Evolutionary conservation across 2,113 vertebrate genomes (phyloP).

Genomic region (Colossoma macropomum): DNA sequence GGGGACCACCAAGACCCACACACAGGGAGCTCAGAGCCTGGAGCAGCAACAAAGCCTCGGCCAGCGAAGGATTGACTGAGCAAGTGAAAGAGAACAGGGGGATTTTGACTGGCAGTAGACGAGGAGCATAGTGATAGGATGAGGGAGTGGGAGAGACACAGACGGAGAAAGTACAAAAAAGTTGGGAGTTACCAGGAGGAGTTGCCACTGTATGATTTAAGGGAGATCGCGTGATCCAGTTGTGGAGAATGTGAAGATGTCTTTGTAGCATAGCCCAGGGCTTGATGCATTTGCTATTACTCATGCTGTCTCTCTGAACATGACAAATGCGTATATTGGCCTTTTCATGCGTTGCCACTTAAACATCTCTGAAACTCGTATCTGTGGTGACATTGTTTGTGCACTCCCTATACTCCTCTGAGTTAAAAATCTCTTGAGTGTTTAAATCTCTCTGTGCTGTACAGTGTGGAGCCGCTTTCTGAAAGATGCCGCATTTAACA

Average conservation of each 20-base stretch:
- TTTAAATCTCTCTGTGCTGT: constrained; percentile 41
- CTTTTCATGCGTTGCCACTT: constrained; percentile 18
- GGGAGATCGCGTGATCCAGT: constrained; percentile 40
- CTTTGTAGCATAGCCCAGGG: constrained; percentile 37
- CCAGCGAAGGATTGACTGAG: constrained; percentile 56
- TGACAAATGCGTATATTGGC: constrained; percentile 22
- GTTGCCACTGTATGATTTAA: constrained; percentile 32
- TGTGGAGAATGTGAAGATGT: constrained; percentile 51
- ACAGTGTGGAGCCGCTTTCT: constrained; percentile 3
- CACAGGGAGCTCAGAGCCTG: constrained; percentile 72
- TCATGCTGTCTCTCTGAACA: constrained; percentile 11
- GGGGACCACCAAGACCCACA: constrained; percentile 92
- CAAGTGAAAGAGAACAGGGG: constrained; percentile 53
- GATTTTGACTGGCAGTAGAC: constrained; percentile 68
- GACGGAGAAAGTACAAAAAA: constrained; percentile 8
- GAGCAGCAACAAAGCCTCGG: constrained; percentile 70
- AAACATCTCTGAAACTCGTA: constrained; percentile 4
- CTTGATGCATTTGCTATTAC: constrained; percentile 58
- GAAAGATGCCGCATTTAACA: constrained; percentile 39
- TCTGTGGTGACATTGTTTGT: constrained; percentile 47
- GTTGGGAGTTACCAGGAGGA: constrained; percentile 22
- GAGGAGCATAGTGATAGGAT: constrained; percentile 28
- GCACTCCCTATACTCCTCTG: constrained; percentile 11
- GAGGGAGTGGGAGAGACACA: constrained; percentile 1
- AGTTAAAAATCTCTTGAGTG: not conserved